These are phyloP conservation scores for Mycteria americana DNA, from an alignment of 2,797 vertebrate genomes.

Conservation along the genomic window DNA sequence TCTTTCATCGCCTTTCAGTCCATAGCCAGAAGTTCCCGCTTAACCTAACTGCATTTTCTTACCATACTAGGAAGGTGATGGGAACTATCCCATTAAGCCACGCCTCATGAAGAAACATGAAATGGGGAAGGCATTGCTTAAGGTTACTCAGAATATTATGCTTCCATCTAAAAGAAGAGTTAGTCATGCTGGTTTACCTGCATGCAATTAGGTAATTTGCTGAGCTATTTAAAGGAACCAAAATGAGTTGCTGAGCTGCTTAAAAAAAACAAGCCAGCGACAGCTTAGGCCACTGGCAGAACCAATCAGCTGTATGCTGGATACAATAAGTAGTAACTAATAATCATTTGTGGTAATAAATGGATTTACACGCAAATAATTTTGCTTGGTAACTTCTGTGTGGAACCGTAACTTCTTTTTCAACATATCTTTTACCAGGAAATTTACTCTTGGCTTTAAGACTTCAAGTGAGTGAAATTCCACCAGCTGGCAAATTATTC, in stretches of 20 bases:
- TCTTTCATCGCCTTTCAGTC: neutral
- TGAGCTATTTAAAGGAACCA: neutral
- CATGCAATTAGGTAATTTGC: neutral
- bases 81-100: neutral
- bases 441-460: neutral
- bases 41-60: neutral
- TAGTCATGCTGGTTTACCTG: neutral
- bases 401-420: neutral
- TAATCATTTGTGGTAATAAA: neutral
- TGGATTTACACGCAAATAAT: neutral
- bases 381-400: neutral
- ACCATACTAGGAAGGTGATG: neutral
- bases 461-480: neutral
- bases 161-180: neutral
- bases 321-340: neutral
- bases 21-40: neutral
- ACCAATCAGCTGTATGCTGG: neutral
- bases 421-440: neutral
- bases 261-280: neutral
- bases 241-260: neutral
- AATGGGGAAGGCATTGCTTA: neutral
- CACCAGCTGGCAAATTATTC: neutral
- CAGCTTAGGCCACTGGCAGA: neutral
- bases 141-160: neutral
- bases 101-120: neutral